These are phyloP conservation scores for Sarcophaga subvicina DNA, from an alignment of 2,888 invertebrate genomes.

Conservation along the genomic window DNA sequence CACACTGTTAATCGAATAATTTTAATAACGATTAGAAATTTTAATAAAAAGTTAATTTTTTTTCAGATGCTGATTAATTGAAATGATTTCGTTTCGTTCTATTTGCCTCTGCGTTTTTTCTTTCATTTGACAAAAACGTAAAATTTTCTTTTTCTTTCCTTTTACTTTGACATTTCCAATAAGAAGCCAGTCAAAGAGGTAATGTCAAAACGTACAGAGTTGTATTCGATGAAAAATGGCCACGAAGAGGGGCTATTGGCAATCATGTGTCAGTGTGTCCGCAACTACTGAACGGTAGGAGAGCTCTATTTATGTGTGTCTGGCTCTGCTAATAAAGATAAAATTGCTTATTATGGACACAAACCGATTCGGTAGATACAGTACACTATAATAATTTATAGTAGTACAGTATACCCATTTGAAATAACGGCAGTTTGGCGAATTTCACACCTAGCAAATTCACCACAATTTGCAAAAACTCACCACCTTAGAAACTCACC, in stretches of 20 bases:
- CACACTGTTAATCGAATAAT: neutral
- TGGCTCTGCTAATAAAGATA: too few relatives aligned
- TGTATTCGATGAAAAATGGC: constrained; percentile 1
- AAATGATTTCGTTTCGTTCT: constrained; percentile 43
- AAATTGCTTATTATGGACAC: too few relatives aligned
- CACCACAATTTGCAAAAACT: too few relatives aligned
- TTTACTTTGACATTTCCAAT: neutral
- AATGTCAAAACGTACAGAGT: constrained; percentile 40
- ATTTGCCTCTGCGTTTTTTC: constrained; percentile 24
- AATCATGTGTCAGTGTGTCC: too few relatives aligned
- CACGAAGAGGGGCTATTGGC: too few relatives aligned
- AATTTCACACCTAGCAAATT: too few relatives aligned
- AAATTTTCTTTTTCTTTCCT: constrained; percentile 28
- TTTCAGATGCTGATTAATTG: constrained; percentile 27
- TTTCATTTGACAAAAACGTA: constrained; percentile 9
- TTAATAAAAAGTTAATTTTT: neutral
- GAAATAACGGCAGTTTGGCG: too few relatives aligned
- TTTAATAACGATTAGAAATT: constrained; percentile 1
- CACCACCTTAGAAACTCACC: too few relatives aligned
- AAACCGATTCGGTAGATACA: too few relatives aligned
- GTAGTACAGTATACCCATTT: too few relatives aligned
- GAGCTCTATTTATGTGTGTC: too few relatives aligned
- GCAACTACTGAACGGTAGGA: neutral
- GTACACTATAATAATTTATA: too few relatives aligned
- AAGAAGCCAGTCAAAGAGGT: neutral